These are phyloP conservation scores for Melieria picta DNA, from an alignment of 2,888 invertebrate species.

Conservation along the genomic window DNA sequence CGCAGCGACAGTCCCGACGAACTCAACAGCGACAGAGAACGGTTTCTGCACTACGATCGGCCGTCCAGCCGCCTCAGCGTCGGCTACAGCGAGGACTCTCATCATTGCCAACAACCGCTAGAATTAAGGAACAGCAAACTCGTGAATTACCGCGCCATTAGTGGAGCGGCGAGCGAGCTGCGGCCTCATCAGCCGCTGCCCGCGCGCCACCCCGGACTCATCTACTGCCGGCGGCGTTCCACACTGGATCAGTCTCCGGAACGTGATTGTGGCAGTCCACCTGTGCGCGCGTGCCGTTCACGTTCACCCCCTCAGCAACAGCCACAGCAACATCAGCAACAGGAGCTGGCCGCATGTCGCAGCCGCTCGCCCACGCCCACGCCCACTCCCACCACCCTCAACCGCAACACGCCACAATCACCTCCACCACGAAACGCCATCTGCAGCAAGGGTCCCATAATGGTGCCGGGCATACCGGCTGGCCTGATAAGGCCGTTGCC, in stretches of 20 bases:
- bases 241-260: constrained; percentile 49
- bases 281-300: constrained; percentile 36
- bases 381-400: constrained; percentile 35
- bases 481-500: constrained; percentile 64
- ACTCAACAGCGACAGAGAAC: constrained; percentile 3
- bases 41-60: constrained; percentile 18
- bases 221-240: constrained; percentile 55
- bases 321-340: constrained; percentile 23
- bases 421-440: constrained; percentile 28
- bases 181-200: not conserved
- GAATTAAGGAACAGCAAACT: constrained; percentile 49
- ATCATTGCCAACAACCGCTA: constrained; percentile 46
- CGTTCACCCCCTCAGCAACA: constrained; percentile 38
- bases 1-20: constrained; percentile 53
- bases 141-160: constrained; percentile 21
- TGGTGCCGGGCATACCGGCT: constrained; percentile 54
- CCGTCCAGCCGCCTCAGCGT: constrained; percentile 40
- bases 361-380: constrained; percentile 40
- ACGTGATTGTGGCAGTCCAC: constrained; percentile 49
- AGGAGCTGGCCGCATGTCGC: constrained; percentile 32
- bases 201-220: constrained; percentile 45
- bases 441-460: constrained; percentile 41
- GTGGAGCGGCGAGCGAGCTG: not conserved
- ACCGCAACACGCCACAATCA: constrained; percentile 42
- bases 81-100: constrained; percentile 32